Evolutionary conservation across 2,113 vertebrate species (phyloP), one percentile per base, ranked within the genome.

Genomic region (Istiophorus platypterus): DNA sequence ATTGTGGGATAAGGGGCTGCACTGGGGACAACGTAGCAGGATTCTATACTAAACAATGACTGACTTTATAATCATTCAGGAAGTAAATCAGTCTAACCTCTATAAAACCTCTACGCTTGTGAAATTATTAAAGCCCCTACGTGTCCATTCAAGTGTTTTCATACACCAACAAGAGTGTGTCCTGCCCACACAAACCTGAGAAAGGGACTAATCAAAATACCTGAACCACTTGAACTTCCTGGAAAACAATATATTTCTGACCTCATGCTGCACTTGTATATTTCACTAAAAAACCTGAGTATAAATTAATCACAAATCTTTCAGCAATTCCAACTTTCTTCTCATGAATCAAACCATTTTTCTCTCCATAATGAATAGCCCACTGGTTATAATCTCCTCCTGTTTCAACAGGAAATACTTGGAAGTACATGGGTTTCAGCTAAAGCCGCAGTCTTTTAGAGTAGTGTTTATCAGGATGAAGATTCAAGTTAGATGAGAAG

Each of bases 401-500:
- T 14, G 22, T 31, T 59, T 61, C 7, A 51, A 72, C 10, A 37
- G 7, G 68, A 77, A 70, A 54, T 13, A 6, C 24, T 45, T 31
- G 41, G 52, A 57, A 24, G 49, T 72, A n/a, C 29, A 47, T 34
- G 2, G 37, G 20, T 78, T 78, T 78, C 41, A 24, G 15, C 31
- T n/a, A 58, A 62, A 81, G 27, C 39, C 34, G n/a, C 54, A 49
- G 31, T 64, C 52, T 45, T 78, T 24, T 10, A 37, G 31, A 54
- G 17, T 29, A 11, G 26, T 51, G 57, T 73, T 76, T 80, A 62
- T 71, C 22, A 26, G 37, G 15, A 65, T 41, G 24, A 72, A 34
- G 9, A 72, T 39, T 75, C 9, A 41, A 34, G 39, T 64, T 52
- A 27, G 67, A 77, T 49, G 67, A 81, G 47, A 80, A 72, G 76